Evolutionary conservation across 2,113 vertebrate species (phyloP).

Genomic region (Chamaea fasciata): DNA sequence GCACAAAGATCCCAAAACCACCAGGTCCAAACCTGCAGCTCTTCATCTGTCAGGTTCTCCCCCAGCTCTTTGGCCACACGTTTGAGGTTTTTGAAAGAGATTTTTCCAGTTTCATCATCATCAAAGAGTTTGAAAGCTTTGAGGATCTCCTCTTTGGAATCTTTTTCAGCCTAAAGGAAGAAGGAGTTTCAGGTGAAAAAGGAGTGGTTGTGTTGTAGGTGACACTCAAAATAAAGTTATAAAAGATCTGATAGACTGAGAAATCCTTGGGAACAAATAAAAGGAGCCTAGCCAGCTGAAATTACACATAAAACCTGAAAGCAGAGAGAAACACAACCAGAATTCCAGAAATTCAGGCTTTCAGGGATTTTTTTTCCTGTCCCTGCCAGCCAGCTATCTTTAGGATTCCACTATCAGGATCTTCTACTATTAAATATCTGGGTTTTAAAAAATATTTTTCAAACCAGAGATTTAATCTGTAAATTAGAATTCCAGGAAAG

Average conservation of each 20-base stretch:
- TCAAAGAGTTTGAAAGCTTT: constrained; percentile 95
- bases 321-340: background rate
- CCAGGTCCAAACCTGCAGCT: constrained; percentile 85
- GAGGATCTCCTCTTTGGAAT: constrained; percentile 92
- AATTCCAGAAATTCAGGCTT: background rate
- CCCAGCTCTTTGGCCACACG: constrained; percentile 90
- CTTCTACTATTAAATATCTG: background rate
- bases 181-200: background rate
- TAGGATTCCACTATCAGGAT: background rate
- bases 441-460: background rate
- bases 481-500: background rate
- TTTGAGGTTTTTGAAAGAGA: constrained; percentile 93
- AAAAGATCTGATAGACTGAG: background rate
- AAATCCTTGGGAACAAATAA: background rate
- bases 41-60: constrained; percentile 90
- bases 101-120: constrained; percentile 91
- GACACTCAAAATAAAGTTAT: background rate
- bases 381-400: background rate
- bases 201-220: background rate
- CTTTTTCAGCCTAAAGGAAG: constrained; percentile 84
- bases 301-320: background rate
- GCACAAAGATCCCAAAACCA: background rate
- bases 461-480: background rate
- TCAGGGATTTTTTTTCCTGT: background rate
- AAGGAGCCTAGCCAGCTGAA: background rate